A percentile compares a stretch with the other conserved stretches of the same genome.
These are phyloP conservation scores for Sebastes melanostomus DNA, from an alignment of 2,797 vertebrate species.

Conservation along the genomic window DNA sequence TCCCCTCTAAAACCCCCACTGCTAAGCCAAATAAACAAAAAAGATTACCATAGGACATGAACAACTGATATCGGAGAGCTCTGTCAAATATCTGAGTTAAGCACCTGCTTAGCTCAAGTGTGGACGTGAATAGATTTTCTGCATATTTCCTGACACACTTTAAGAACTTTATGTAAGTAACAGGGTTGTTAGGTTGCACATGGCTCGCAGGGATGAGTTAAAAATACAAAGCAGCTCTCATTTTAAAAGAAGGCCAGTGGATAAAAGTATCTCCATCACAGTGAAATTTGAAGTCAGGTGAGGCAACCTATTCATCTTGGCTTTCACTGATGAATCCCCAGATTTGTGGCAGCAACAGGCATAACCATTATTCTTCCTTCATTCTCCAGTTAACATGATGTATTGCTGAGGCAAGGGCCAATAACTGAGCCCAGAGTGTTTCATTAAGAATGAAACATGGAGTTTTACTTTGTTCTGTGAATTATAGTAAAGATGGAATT, in stretches of 20 bases:
- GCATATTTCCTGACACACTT: conserved; percentile 18
- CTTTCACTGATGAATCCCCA: conserved; percentile 63
- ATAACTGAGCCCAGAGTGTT: conserved; percentile 59
- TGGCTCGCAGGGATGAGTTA: conserved; percentile 14
- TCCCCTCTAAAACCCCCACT: neutral
- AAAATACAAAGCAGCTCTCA: conserved; percentile 41
- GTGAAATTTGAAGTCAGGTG: conserved; percentile 59
- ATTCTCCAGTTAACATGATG: conserved; percentile 71
- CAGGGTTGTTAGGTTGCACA: neutral
- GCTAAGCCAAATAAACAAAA: neutral
- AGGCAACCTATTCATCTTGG: conserved; percentile 62
- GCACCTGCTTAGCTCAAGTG: neutral
- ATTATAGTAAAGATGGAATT: conserved; percentile 21
- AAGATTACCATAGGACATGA: neutral
- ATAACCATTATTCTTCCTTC: conserved; percentile 72
- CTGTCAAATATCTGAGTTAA: neutral
- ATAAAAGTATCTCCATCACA: conserved; percentile 49
- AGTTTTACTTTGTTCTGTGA: conserved; percentile 37
- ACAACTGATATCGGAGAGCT: neutral
- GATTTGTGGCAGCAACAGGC: conserved; percentile 67
- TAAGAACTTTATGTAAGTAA: neutral
- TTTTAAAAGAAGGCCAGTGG: conserved; percentile 18
- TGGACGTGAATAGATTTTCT: neutral
- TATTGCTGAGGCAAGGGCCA: conserved; percentile 57
- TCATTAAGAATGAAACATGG: conserved; percentile 58